A percentile compares a stretch with the other conserved stretches of the same genome.
phyloP scores from a whole-genome alignment of 1,140 invertebrate genomes.

The Orchestia grillus region DNA sequence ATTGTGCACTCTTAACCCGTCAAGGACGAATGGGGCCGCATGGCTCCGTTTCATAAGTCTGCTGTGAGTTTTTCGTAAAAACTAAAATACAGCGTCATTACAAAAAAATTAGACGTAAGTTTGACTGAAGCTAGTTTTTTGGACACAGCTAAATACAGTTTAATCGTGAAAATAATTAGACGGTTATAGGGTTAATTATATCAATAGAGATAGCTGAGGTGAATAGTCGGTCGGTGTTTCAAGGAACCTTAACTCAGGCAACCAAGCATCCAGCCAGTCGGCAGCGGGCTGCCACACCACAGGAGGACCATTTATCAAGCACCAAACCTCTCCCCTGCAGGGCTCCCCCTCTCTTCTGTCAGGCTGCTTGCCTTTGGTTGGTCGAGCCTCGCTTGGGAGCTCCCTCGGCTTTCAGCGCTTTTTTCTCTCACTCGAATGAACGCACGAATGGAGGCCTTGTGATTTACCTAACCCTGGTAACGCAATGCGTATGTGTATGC shows the following conservation, averaged over 20 bases:
- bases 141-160: too few species aligned
- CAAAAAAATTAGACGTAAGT: too few species aligned
- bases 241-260: background rate
- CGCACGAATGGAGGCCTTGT: background rate
- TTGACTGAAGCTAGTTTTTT: too few species aligned
- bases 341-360: slow-evolving; percentile 29
- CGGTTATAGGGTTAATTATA: too few species aligned
- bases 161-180: too few species aligned
- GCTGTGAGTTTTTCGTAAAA: too few species aligned
- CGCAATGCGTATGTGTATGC: background rate
- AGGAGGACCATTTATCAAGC: slow-evolving; percentile 21
- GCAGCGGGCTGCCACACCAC: background rate
- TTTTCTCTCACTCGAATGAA: slow-evolving; percentile 11
- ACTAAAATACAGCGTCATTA: too few species aligned
- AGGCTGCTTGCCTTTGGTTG: slow-evolving; percentile 51
- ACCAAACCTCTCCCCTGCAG: slow-evolving; percentile 24
- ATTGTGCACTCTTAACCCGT: background rate
- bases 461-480: background rate
- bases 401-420: slow-evolving; percentile 32
- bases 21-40: too few species aligned
- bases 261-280: background rate
- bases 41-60: too few species aligned
- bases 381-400: slow-evolving; percentile 20
- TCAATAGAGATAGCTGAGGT: background rate
- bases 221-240: background rate